Base-by-base conservation (phyloP, 2,888 invertebrate genomes). In the Sthenelais limicola region DNA sequence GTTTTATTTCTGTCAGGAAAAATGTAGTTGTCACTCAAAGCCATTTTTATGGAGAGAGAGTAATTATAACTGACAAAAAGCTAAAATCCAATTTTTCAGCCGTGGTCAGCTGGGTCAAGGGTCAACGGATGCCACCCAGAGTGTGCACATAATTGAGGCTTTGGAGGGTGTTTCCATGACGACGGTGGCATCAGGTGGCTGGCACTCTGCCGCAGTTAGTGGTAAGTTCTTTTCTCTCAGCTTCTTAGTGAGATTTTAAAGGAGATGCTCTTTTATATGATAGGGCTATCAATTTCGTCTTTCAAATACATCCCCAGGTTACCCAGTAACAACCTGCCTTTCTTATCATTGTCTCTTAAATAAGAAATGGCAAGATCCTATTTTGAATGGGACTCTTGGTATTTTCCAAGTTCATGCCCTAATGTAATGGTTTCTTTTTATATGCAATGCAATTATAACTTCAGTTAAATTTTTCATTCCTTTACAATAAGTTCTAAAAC, bases 21-120 rank as follows among this genome's bases (percentile, higher is more conserved):
- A 43, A 43, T 18, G 12, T 15, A 15, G 47, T 43, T 43, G n/a
- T 18, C 47, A 43, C 12, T 43, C 12, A 43, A 43, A 15, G n/a
- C 47, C 12, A 12, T 43, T 43, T 12, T 43, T 43, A n/a, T 15
- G n/a, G 47, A 43, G 12, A 15, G 12, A 15, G 12, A n/a, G 12
- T 15, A 43, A 43, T 43, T 18, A 43, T 12, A 43, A 12, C 47
- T 43, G 12, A 15, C 18, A n/a, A 43, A 15, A n/a, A 43, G n/a
- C n/a, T n/a, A n/a, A n/a, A n/a, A n/a, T n/a, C n/a, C n/a, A 15
- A 26, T 4, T 26, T 66, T 66, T 33, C 21, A 68, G 96, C 83
- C 92, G 95, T 73, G 93, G 96, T 33, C 96, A 97, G 88, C 89
- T 97, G 58, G 97, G 97, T 0, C 93, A 93, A 87, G 93, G 92